These are phyloP conservation scores for Tupaia tana DNA, from an alignment of 2,113 vertebrate genomes.

Conservation along the genomic window DNA sequence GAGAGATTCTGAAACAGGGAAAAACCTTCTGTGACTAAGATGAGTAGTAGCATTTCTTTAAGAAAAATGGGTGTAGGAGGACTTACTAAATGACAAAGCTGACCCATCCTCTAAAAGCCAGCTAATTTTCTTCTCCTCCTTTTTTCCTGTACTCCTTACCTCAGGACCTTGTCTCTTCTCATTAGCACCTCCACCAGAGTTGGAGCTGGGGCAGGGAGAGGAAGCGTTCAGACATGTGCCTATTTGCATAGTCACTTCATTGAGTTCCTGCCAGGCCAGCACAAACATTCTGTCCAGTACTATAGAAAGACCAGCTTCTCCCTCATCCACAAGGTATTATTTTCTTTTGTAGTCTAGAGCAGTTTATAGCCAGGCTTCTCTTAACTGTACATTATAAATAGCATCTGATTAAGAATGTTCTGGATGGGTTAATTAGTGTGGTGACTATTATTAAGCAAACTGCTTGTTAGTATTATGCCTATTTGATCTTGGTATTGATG, in stretches of 20 bases:
- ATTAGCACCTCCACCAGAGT: constrained; percentile 58
- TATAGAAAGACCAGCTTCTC: constrained; percentile 48
- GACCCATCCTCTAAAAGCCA: not conserved
- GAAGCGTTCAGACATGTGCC: constrained; percentile 60
- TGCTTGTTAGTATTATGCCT: constrained; percentile 82
- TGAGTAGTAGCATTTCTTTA: not conserved
- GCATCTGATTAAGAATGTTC: constrained; percentile 79
- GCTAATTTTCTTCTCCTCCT: not conserved
- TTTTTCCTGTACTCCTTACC: not conserved
- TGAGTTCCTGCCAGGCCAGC: constrained; percentile 40
- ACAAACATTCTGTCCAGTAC: constrained; percentile 47
- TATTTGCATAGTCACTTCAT: constrained; percentile 49
- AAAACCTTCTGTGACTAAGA: not conserved
- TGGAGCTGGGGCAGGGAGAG: constrained; percentile 40
- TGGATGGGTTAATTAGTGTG: constrained; percentile 81
- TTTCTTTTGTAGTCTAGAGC: constrained; percentile 55
- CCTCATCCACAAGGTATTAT: constrained; percentile 53
- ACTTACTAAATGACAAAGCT: not conserved
- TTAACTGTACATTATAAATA: constrained; percentile 79
- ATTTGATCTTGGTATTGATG: constrained; percentile 83
- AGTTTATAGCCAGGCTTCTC: constrained; percentile 65
- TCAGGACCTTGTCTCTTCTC: constrained; percentile 45
- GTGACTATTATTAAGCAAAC: constrained; percentile 81
- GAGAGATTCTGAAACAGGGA: not conserved
- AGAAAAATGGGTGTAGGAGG: not conserved